Evolutionary conservation across 2,113 vertebrate genomes (phyloP), one percentile per base, ranked within the genome.

Genomic region (Falco punctatus): DNA sequence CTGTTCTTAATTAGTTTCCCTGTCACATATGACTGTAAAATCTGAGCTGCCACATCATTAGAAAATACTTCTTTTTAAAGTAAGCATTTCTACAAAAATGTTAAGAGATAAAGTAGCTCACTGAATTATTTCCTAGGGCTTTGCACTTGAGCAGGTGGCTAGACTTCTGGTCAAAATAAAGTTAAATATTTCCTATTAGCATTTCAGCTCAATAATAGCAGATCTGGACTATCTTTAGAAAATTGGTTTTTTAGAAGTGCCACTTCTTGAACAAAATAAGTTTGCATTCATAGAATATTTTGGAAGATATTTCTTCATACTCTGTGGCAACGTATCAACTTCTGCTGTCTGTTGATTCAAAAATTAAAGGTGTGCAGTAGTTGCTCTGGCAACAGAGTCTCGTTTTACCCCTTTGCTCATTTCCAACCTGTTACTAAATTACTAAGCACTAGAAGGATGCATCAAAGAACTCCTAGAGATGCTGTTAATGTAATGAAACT

Each of bases 371-470:
- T 96, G 88, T 97, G 97, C 96, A 92, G 95, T 95, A 96, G 98
- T 99, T 98, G 98, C 99, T 98, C 97, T 96, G 98, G 98, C 96
- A 98, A 99, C 98, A 48, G 91, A 97, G 98, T 99, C 98, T 99
- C 99, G 24, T 98, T 99, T 99, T 99, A 99, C 99, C 98, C 98
- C 97, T 95, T 94, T 98, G 97, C 98, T 98, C 98, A 99, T 99
- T 99, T 98, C 98, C 99, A 99, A 98, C 98, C 99, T 99, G 99
- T 99, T 99, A 98, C 98, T 98, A 99, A 99, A 99, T 99, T 98
- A 99, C 98, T 97, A 96, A 98, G 96, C 94, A 98, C 92, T 83
- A 93, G 97, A 98, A 98, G 88, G 92, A 97, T 97, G 98, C 98
- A 98, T 99, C 98, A 98, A 98, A 99, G 98, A 98, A 97, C 96